Evolutionary conservation across 2,113 vertebrate genomes (phyloP).

Genomic region (Pionites leucogaster): DNA sequence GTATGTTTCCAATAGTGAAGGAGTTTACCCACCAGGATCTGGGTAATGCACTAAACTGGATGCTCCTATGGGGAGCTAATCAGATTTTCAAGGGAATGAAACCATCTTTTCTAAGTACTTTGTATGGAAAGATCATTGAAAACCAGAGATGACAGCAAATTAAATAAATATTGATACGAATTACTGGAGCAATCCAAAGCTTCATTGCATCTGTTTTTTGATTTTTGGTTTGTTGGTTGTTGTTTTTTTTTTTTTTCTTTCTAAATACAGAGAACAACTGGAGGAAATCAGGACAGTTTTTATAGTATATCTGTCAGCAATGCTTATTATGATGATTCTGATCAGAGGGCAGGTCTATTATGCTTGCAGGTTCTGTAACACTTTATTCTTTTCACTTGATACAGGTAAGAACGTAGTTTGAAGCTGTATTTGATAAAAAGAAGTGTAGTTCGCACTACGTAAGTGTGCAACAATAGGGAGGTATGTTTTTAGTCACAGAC

Average conservation of each 20-base stretch:
- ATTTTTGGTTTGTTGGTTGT: not conserved
- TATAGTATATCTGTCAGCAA: not conserved
- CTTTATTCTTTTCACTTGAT: not conserved
- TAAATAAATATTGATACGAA: not conserved
- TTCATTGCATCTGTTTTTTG: not conserved
- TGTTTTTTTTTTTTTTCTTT: not conserved
- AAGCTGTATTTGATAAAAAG: not conserved
- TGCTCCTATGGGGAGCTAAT: not conserved
- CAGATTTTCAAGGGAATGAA: not conserved
- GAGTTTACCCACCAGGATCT: not conserved
- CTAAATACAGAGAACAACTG: not conserved
- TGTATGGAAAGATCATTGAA: not conserved
- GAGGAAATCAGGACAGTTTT: not conserved
- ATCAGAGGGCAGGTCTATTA: not conserved
- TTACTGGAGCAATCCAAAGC: not conserved
- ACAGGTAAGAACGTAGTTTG: not conserved
- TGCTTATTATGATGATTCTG: not conserved
- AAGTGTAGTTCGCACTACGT: rapidly evolving
- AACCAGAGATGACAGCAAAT: not conserved
- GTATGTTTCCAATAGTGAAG: not conserved
- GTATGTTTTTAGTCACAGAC: not conserved
- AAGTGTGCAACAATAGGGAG: not conserved
- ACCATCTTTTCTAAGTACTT: rapidly evolving
- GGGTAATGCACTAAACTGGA: not conserved
- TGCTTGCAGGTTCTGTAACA: not conserved